These are phyloP conservation scores for Xestoiulus laeticollis DNA, from an alignment of 2,888 invertebrate species.

Conservation along the genomic window DNA sequence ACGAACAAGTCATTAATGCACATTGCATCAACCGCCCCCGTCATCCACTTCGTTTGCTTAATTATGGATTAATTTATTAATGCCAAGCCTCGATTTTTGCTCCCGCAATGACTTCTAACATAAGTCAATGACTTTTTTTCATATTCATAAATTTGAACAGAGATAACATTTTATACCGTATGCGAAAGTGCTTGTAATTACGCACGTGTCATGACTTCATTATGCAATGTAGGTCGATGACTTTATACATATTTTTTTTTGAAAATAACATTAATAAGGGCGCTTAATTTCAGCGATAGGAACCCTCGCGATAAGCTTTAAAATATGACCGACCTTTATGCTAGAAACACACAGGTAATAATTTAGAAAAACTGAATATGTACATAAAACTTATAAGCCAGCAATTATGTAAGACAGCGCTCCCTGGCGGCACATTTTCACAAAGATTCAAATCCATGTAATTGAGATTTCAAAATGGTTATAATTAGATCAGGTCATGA, in stretches of 20 bases:
- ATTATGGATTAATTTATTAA: neutral
- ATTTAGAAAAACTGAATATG: neutral
- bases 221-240: constrained; percentile 1
- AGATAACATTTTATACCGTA: neutral
- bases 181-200: neutral
- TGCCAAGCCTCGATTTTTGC: neutral
- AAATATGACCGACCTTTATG: neutral
- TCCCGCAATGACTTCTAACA: neutral
- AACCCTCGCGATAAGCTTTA: neutral
- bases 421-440: no score
- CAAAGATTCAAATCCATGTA: no score
- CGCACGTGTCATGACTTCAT: neutral
- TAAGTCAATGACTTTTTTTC: neutral
- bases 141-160: neutral
- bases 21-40: neutral
- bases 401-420: no score
- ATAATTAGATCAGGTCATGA: no score
- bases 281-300: neutral
- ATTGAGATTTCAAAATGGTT: no score
- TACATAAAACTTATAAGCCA: neutral
- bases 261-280: neutral
- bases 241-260: neutral
- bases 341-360: neutral
- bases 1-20: neutral
- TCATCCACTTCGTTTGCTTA: neutral